phyloP scores from a whole-genome alignment of 2,888 invertebrate species.

The Syrista parreyssii region DNA sequence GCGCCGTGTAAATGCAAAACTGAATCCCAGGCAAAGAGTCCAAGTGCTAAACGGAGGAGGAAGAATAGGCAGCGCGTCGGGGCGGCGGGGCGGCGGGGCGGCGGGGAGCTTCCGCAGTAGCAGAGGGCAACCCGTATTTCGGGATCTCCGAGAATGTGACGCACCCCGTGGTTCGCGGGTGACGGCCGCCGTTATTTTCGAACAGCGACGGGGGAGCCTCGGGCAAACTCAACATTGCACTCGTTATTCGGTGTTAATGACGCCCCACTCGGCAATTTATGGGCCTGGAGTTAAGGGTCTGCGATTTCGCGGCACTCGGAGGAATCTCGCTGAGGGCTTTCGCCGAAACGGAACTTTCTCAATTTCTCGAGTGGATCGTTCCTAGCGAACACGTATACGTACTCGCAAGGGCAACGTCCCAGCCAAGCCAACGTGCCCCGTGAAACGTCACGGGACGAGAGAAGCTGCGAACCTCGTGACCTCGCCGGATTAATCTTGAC shows the following conservation, averaged over 20 bases:
- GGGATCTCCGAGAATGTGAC: conserved; percentile 46
- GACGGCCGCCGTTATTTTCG: conserved; percentile 9
- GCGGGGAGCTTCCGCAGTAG: too few species aligned
- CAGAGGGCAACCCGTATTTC: conserved; percentile 35
- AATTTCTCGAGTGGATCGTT: too few species aligned
- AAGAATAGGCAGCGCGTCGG: too few species aligned
- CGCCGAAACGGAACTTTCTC: conserved; percentile 6
- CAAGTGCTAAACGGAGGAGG: too few species aligned
- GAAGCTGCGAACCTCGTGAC: too few species aligned
- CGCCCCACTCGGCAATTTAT: conserved; percentile 48
- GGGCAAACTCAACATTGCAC: conserved; percentile 43
- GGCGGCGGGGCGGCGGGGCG: too few species aligned
- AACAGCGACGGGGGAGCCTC: conserved; percentile 12
- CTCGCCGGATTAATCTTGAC: conserved; percentile 37
- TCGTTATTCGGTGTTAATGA: conserved; percentile 57
- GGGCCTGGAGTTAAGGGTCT: conserved; percentile 43
- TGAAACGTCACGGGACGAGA: too few species aligned
- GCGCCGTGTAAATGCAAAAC: too few species aligned
- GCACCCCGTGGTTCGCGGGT: conserved; percentile 19
- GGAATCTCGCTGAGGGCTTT: conserved; percentile 1
- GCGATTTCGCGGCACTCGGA: conserved; percentile 9
- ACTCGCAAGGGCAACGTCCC: too few species aligned
- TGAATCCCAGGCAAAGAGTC: too few species aligned
- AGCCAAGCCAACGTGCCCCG: too few species aligned
- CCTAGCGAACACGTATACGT: too few species aligned